A percentile compares a stretch with the other conserved stretches of the same genome.
Conservation (phyloP, 2,113 vertebrate genomes). For the Erpornis zantholeuca region DNA sequence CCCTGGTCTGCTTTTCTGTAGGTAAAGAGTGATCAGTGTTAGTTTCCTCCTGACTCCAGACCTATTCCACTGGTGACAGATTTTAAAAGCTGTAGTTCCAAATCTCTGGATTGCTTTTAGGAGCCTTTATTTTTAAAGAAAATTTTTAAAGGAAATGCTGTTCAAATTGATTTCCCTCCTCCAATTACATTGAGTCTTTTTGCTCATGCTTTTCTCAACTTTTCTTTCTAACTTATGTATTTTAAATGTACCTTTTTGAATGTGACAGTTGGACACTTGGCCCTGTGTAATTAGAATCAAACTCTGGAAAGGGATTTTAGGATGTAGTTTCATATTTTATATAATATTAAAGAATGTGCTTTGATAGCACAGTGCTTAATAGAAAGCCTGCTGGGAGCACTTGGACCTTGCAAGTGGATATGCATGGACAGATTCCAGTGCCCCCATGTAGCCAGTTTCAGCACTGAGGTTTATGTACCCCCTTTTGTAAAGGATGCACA, state of each 20-base stretch:
- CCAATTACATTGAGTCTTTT: neutral
- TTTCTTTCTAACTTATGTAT: neutral
- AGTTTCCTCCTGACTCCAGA: neutral
- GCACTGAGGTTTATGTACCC: neutral
- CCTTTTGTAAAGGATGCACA: neutral
- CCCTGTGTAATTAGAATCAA: neutral
- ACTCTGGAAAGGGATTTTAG: neutral
- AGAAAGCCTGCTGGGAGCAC: neutral
- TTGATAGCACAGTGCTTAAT: neutral
- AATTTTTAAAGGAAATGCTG: neutral
- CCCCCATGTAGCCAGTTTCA: neutral
- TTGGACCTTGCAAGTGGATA: neutral
- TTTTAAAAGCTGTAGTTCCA: neutral
- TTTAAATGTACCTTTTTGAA: neutral
- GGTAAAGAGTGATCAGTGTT: neutral
- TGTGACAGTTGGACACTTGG: neutral
- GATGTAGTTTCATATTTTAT: neutral
- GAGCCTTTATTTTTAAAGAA: neutral
- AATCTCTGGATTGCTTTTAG: neutral
- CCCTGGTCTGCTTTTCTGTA: neutral
- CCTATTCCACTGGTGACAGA: neutral
- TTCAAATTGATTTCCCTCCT: neutral
- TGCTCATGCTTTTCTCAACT: neutral
- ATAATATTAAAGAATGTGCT: neutral
- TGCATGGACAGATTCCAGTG: neutral